Percentiles rank a stretch among this genome's conserved stretches.
Conservation (phyloP, 2,113 vertebrate genomes). For the Myrmecobius fasciatus region DNA sequence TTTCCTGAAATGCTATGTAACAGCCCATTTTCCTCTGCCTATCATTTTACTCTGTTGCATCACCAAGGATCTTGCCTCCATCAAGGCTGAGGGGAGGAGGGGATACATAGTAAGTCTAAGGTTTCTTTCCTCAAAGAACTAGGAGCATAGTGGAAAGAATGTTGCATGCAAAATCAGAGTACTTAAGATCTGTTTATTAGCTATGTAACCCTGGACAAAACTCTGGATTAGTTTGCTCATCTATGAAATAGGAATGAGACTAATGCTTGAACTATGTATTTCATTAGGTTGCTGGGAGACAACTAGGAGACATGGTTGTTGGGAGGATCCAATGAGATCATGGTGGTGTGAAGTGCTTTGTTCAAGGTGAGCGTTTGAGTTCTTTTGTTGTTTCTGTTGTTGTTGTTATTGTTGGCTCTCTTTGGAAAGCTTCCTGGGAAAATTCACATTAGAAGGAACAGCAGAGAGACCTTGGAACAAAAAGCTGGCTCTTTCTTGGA, state of each 20-base stretch:
- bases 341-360: not conserved
- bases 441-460: not conserved
- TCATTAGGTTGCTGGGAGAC: not conserved
- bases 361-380: not conserved
- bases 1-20: constrained; percentile 23
- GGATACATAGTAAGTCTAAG: not conserved
- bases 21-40: not conserved
- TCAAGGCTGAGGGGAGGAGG: not conserved
- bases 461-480: not conserved
- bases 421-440: not conserved
- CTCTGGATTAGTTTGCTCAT: not conserved
- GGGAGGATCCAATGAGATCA: not conserved
- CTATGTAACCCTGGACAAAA: not conserved
- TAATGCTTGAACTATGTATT: not conserved
- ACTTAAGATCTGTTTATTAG: not conserved
- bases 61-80: not conserved
- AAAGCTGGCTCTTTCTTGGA: not conserved
- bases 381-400: not conserved
- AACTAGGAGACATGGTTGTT: not conserved
- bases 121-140: not conserved
- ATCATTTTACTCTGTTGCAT: not conserved
- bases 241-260: not conserved
- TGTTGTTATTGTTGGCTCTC: not conserved
- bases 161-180: not conserved
- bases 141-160: not conserved